Evolutionary conservation across 92 coral and sea anemone genomes (phyloP), one percentile per base, ranked within the genome.

Genomic region (Desmophyllum pertusum): DNA sequence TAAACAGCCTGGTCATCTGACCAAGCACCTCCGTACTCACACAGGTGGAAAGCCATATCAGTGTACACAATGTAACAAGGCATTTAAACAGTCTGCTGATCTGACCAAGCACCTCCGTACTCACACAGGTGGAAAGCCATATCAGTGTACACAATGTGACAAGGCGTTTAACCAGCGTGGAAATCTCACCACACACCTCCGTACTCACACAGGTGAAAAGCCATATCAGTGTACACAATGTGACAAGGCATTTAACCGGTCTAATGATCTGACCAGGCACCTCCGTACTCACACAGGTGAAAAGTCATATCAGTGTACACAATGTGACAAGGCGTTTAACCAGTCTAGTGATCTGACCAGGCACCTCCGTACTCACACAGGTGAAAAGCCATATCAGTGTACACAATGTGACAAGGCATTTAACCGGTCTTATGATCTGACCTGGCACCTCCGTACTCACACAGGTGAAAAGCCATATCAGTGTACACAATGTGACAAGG

Each of bases 181-280:
- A n/a, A n/a, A n/a, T n/a, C n/a, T n/a, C n/a, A 75, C 79, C 19
- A 48, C 41, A 39, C 87, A 83, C 85, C 59, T 78, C 36, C 71
- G 81, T 48, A 88, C 78, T 45, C 81, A 83, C 88, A 84, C 85
- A 30, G 89, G 83, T 73, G 83, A 84, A 59, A 84, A 81, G 62
- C 93, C 84, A 69, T 85, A 85, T 64, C 79, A 85, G 73, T 89
- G 90, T 70, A 76, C 85, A 71, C 83, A 89, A 41, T 89, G 93
- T 75, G 76, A 79, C 55, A 89, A 80, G 87, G 65, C 73, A 65
- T 89, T 85, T 53, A 80, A 30, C 57, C 35, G 10, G 31, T 41
- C 21, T 59, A n/a, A n/a, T n/a, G n/a, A 45, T 81, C 90, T 87
- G 55, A 81, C 85, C 48, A 48, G 0, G 62, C 90, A 87, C 77